phyloP scores from a whole-genome alignment of 1,140 invertebrate species.

The Drosophila nasuta region DNA sequence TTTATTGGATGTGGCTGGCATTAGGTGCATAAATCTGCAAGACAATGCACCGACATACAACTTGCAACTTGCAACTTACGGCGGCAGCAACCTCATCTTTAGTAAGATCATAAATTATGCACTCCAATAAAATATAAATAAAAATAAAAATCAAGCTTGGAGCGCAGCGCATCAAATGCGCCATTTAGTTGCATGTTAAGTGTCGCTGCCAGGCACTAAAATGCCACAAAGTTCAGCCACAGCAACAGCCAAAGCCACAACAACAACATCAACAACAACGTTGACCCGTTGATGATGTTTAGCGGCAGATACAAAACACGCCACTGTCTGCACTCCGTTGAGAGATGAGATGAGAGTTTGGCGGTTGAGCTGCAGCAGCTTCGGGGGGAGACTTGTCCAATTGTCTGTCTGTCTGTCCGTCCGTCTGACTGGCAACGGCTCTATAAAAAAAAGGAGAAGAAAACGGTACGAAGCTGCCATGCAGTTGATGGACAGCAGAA shows the following conservation, averaged over 20 bases:
- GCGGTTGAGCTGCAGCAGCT: slow-evolving; percentile 11
- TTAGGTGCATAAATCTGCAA: slow-evolving; percentile 48
- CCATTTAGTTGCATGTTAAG: slow-evolving; percentile 81
- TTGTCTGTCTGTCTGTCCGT: neutral
- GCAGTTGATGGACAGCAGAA: slow-evolving; percentile 63
- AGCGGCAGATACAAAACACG: slow-evolving; percentile 62
- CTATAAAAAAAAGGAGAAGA: slow-evolving; percentile 42
- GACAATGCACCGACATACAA: slow-evolving; percentile 37
- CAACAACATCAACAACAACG: slow-evolving; percentile 48
- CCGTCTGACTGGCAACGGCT: slow-evolving; percentile 11
- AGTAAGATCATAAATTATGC: slow-evolving; percentile 66
- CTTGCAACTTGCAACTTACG: neutral
- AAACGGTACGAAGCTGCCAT: slow-evolving; percentile 38
- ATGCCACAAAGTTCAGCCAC: slow-evolving; percentile 63
- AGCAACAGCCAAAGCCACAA: slow-evolving; percentile 8
- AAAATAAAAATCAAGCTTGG: slow-evolving; percentile 65
- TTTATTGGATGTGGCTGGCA: slow-evolving; percentile 45
- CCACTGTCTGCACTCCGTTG: slow-evolving; percentile 44
- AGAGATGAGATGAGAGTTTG: neutral
- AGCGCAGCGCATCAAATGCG: slow-evolving; percentile 60
- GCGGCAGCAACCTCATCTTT: slow-evolving; percentile 7
- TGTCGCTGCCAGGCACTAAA: slow-evolving; percentile 74
- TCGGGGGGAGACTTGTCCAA: slow-evolving; percentile 35
- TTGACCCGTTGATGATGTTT: slow-evolving; percentile 70
- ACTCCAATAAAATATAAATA: slow-evolving; percentile 62